Evolutionary conservation across 2,113 vertebrate species (phyloP), one percentile per base, ranked within the genome.

Genomic region (Entomyzon cyanotis): DNA sequence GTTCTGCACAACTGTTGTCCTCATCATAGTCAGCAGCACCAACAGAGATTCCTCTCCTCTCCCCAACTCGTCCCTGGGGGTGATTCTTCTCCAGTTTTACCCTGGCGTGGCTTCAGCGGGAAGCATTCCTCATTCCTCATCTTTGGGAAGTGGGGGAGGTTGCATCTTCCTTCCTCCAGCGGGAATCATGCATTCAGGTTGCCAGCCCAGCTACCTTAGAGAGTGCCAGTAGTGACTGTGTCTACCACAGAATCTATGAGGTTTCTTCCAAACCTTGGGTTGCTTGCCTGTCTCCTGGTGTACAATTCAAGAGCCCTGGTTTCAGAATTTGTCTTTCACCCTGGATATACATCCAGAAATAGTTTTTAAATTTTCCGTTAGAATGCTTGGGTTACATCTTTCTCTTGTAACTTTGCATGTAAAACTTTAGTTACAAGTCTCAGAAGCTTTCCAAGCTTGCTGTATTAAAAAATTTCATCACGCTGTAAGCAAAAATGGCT

Each of bases 1-100:
- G 96, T 95, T 96, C 95, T 96, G 89, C 93, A 95, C 94, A 96
- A 97, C 96, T 97, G 97, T 96, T 97, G 97, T 95, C 96, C 95
- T 97, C 87, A 92, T 96, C 95, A 95, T 96, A 96, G 95, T 97
- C 96, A 97, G 95, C 89, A 97, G 92, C 94, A 94, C 89, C 94
- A 96, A 94, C 93, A 97, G 86, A 94, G 87, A 95, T 97, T 96
- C 95, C 85, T 94, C 75, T 94, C 75, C 70, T 90, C 68, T 96
- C 64, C 88, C 71, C 28, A 42, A 3, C 82, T 94, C 70, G 35
- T 95, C 80, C 84, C 80, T 0, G 33, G 74, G 76, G 94, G 92
- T 79, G 86, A 92, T 96, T 92, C 52, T 87, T 81, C 79, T 88
- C 62, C n/a, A 31, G 73, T 76, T 97, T 93, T 94, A 89, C 90